Evolutionary conservation across 2,888 invertebrate species (phyloP), one percentile per base, ranked within the genome.

Genomic region (Sphaerophoria taeniata): DNA sequence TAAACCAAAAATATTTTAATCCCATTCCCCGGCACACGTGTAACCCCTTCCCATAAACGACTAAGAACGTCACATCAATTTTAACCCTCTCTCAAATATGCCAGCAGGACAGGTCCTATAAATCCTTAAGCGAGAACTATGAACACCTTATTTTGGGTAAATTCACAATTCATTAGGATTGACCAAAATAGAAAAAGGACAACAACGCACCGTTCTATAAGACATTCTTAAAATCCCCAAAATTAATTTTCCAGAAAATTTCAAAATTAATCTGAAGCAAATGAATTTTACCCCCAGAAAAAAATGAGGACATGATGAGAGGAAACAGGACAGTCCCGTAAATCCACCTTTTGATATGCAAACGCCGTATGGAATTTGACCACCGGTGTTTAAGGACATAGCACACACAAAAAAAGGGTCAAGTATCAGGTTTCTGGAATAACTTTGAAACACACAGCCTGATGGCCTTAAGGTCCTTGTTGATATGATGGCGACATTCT

Each of bases 161-260:
- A 80, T 81, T 85, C 85, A 76, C 85, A 85, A 73, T 85, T 85
- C 85, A 85, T 85, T 85, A 85, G 85, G 85, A 85, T 16, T 80
- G 72, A 85, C 85, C 81, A 72, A 76, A 39, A 67, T 34, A 56
- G 60, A 65, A 69, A 67, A 75, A 70, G 56, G 51, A 45, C 58
- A 16, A 12, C n/a, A 16, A 45, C 78, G 65, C 24, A 70, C 74
- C 53, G 70, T 70, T 24, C 74, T 71, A 60, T 79, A 79, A 75
- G 84, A 76, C 80, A 85, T 85, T 80, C 72, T 70, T 71, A 14
- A 75, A 88, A 88, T 87, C 87, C 88, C 88, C 87, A 89, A 90
- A 90, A 89, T 91, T 91, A 91, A 91, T 91, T 91, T 91, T 88
- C 90, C 89, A 90, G 90, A 91, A 91, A 91, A 90, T 91, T 88